Conservation (phyloP, 2,888 invertebrate species). For the Agrochola lota region DNA sequence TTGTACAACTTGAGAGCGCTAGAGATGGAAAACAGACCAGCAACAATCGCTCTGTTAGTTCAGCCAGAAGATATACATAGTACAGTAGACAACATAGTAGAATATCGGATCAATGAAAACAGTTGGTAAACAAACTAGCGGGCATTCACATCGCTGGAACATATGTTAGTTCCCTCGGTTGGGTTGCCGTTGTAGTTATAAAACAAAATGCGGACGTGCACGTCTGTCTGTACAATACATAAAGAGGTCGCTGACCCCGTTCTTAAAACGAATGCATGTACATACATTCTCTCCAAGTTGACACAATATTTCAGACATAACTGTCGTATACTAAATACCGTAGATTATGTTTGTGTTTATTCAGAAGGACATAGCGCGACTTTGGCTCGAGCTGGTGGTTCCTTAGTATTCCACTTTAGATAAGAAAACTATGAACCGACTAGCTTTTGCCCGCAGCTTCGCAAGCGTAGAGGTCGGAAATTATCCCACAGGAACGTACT, state of each 20-base stretch:
- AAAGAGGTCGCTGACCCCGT: constrained; percentile 83
- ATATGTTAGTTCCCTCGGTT: constrained; percentile 76
- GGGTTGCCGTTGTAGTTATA: constrained; percentile 75
- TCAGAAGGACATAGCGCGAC: constrained; percentile 1
- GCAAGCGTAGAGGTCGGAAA: too few relatives aligned
- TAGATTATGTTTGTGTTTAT: constrained; percentile 28
- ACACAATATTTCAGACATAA: constrained; percentile 60
- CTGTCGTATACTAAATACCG: constrained; percentile 30
- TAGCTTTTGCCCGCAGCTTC: too few relatives aligned
- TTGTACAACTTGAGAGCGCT: constrained; percentile 6
- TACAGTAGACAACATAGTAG: constrained; percentile 46
- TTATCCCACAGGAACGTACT: too few relatives aligned
- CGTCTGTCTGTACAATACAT: constrained; percentile 83
- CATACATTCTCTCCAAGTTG: constrained; percentile 66
- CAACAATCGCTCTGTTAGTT: constrained; percentile 29
- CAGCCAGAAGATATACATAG: constrained; percentile 29
- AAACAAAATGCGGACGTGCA: constrained; percentile 86
- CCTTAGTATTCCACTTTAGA: background rate
- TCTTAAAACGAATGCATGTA: constrained; percentile 74
- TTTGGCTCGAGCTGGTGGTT: constrained; percentile 5
- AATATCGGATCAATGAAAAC: constrained; percentile 66
- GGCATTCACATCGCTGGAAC: constrained; percentile 77
- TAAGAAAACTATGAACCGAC: constrained; percentile 2
- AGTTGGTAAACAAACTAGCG: constrained; percentile 77
- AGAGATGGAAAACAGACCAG: constrained; percentile 30